phyloP scores from a whole-genome alignment of 2,797 vertebrate genomes.

The Notoglanidium macrostoma region DNA sequence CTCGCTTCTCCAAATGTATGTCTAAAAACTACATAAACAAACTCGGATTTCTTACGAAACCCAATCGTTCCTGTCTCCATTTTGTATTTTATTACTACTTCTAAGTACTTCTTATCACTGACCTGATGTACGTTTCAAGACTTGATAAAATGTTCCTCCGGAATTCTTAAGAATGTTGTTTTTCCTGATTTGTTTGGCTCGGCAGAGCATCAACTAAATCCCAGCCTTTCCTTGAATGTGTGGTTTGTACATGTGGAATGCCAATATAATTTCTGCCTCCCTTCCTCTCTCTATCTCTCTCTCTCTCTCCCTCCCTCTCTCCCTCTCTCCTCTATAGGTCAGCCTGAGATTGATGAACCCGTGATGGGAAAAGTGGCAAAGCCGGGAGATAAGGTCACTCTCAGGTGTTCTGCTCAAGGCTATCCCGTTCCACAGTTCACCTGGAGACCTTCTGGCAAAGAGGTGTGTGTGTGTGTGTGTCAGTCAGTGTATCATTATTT shows the following conservation, averaged over 20 bases:
- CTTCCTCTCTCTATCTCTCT: neutral
- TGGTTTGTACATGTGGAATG: neutral
- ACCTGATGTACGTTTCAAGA: neutral
- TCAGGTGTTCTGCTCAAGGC: constrained; percentile 77
- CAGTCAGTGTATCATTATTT: neutral
- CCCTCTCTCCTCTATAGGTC: constrained; percentile 66
- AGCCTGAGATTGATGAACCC: constrained; percentile 71
- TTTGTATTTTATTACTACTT: constrained; percentile 9
- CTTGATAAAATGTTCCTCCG: neutral
- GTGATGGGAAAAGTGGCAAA: constrained; percentile 58
- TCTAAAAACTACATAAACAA: neutral
- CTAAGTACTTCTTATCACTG: neutral
- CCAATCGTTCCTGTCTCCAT: neutral
- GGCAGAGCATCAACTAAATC: neutral
- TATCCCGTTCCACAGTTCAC: constrained; percentile 78
- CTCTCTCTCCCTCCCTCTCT: neutral
- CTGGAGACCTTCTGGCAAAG: constrained; percentile 79
- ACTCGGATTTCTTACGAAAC: neutral
- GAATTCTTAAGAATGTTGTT: neutral
- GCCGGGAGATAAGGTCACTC: constrained; percentile 74
- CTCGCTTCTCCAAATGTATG: neutral
- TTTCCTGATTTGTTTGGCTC: neutral
- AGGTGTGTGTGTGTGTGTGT: constrained; percentile 66
- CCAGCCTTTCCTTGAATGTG: neutral
- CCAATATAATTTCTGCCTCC: neutral